Percentiles rank a stretch among this genome's conserved stretches.
phyloP scores from a whole-genome alignment of 2,797 vertebrate genomes.

The Notamacropus eugenii region DNA sequence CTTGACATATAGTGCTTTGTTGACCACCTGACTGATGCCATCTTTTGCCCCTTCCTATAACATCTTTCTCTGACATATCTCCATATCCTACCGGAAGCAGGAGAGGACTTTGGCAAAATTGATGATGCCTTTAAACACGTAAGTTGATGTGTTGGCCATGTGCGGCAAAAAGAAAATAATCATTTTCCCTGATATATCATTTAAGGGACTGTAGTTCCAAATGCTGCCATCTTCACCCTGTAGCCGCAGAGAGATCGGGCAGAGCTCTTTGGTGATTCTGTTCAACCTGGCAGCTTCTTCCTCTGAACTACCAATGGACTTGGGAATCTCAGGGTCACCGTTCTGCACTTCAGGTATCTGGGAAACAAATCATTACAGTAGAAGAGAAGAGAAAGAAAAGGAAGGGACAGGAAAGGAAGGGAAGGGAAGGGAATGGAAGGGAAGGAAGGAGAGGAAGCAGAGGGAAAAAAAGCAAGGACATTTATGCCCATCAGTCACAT shows the following conservation, averaged over 20 bases:
- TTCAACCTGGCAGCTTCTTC: slow-evolving; percentile 56
- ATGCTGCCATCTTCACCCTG: slow-evolving; percentile 68
- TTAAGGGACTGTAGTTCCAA: slow-evolving; percentile 70
- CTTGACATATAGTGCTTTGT: neutral
- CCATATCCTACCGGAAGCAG: slow-evolving; percentile 80
- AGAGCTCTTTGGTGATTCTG: slow-evolving; percentile 42
- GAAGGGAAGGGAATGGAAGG: neutral
- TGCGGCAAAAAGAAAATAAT: slow-evolving; percentile 82
- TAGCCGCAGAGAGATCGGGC: slow-evolving; percentile 65
- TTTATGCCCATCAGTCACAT: neutral
- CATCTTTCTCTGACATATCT: neutral
- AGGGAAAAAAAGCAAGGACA: neutral
- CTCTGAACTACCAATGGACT: neutral
- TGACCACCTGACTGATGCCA: neutral
- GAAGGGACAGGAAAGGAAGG: neutral
- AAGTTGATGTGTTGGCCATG: slow-evolving; percentile 84
- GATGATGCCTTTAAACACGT: slow-evolving; percentile 87
- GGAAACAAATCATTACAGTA: neutral
- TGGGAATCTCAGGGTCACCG: neutral
- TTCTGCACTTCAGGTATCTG: slow-evolving; percentile 63
- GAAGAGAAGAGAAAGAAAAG: neutral
- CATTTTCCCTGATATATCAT: neutral
- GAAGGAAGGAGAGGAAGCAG: neutral
- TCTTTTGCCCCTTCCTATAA: slow-evolving; percentile 12
- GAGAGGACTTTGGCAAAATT: slow-evolving; percentile 86